Evolutionary conservation across 2,113 vertebrate species (phyloP).

Genomic region (Coreoperca whiteheadi): DNA sequence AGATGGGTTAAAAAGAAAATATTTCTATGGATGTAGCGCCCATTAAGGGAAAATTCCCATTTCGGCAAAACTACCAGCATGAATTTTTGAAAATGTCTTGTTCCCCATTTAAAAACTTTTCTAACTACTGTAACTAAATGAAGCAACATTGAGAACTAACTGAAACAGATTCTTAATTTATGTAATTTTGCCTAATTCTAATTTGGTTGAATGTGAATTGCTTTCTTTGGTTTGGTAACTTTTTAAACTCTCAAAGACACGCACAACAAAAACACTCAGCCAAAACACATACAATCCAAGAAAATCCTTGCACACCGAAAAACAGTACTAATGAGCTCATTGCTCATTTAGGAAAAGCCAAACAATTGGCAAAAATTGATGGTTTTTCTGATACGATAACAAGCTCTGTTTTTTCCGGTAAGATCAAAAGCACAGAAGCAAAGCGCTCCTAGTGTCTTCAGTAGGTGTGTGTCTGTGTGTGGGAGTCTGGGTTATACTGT

Average conservation of each 20-base stretch:
- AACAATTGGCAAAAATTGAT: neutral
- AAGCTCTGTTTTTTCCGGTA: constrained; percentile 13
- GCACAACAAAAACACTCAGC: constrained; percentile 13
- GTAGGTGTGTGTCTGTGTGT: neutral
- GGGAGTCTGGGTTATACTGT: constrained; percentile 1
- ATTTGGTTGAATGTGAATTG: constrained; percentile 18
- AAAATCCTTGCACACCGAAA: constrained; percentile 13
- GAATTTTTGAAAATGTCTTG: constrained; percentile 13
- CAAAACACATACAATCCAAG: neutral
- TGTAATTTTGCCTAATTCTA: neutral
- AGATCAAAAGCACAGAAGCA: constrained; percentile 36
- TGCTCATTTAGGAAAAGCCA: constrained; percentile 10
- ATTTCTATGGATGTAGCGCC: constrained; percentile 13
- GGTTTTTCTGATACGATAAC: constrained; percentile 26
- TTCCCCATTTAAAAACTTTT: constrained; percentile 33
- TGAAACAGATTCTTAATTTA: constrained; percentile 18
- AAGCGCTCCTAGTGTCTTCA: neutral
- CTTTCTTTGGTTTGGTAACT: constrained; percentile 54
- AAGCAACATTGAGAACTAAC: constrained; percentile 4
- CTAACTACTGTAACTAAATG: constrained; percentile 8
- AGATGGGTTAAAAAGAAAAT: constrained; percentile 29
- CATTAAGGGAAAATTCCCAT: constrained; percentile 28
- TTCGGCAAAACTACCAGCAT: constrained; percentile 22
- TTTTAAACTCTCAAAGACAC: constrained; percentile 22
- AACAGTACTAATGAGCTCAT: constrained; percentile 35